Base-by-base conservation (phyloP, 2,888 invertebrate genomes). In the Leptopilina drosophilae region DNA sequence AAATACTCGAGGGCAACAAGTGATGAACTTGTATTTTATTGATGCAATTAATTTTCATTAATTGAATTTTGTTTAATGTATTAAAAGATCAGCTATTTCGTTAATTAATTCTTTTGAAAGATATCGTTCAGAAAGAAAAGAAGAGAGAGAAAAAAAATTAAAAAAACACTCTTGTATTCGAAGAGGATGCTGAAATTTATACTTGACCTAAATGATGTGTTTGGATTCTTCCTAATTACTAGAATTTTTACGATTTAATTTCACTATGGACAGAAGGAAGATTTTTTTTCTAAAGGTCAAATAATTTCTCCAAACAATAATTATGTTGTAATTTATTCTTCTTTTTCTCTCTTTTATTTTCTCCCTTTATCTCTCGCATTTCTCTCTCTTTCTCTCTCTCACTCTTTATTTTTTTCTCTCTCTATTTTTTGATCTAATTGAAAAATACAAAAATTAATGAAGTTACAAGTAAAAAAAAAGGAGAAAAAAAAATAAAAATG, bases 121-220 rank as follows among this genome's bases (percentile, higher is more conserved):
- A 1, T 7, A 5, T 73, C 33, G n/a, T 73, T 56, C 33, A 33
- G 33, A 33, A 5, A 33, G 53, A n/a, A 9, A 46, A 20, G 11
- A 12, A 20, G 20, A 12, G 12, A 67, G 20, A 5, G 26, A 5
- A 5, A 5, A 33, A 5, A 5, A 2, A 2, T 33, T 2, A 64
- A 33, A 69, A 56, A 69, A 33, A 3, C 5, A 33, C 33, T 33
- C 33, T 33, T 33, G 9, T 5, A 33, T 33, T 4, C 11, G 3
- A 33, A 14, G 8, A 53, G 12, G 14, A 12, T 33, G 40, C 40
- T 40, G 69, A 12, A 69, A 53, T 53, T 69, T 69, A 69, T 20
- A 69, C 69, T 53, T 53, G 53, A 69, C 69, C 69, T 69, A 14
- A 53, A 53, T 69, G 7, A 26, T 53, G 26, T 12, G 26, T 12